phyloP scores from a whole-genome alignment of 2,797 vertebrate genomes.

The Notolabrus celidotus region DNA sequence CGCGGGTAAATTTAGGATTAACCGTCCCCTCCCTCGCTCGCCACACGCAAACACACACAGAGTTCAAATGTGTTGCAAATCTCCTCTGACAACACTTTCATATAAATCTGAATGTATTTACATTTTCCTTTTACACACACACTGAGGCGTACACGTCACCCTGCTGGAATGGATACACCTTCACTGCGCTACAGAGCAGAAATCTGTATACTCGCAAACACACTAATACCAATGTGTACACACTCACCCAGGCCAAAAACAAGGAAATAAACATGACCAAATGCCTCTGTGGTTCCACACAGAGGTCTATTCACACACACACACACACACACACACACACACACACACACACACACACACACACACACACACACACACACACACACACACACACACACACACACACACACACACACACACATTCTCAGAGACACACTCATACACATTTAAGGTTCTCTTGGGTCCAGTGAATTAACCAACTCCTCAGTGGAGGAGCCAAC shows the following conservation, averaged over 20 bases:
- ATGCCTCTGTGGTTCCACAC: slow-evolving; percentile 72
- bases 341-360: slow-evolving; percentile 46
- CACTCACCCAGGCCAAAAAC: slow-evolving; percentile 68
- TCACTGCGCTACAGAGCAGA: slow-evolving; percentile 39
- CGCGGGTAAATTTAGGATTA: slow-evolving; percentile 78
- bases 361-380: slow-evolving; percentile 55
- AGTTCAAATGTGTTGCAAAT: slow-evolving; percentile 50
- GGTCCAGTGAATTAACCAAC: slow-evolving; percentile 69
- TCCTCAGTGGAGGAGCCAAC: slow-evolving; percentile 49
- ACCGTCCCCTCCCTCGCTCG: slow-evolving; percentile 62
- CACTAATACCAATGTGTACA: slow-evolving; percentile 41
- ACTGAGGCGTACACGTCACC: slow-evolving; percentile 28
- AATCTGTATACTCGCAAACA: slow-evolving; percentile 13
- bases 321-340: slow-evolving; percentile 15
- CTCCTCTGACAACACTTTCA: slow-evolving; percentile 52
- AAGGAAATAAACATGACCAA: slow-evolving; percentile 78
- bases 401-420: slow-evolving; percentile 39
- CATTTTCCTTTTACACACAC: slow-evolving; percentile 36
- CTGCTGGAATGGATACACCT: slow-evolving; percentile 24
- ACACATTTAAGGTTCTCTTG: slow-evolving; percentile 57
- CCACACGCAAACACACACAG: slow-evolving; percentile 36
- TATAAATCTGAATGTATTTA: slow-evolving; percentile 56
- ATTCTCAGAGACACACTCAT: slow-evolving; percentile 45
- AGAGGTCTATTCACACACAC: slow-evolving; percentile 63
- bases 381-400: slow-evolving; percentile 27